A percentile compares a stretch with the other conserved stretches of the same genome.
phyloP scores from a whole-genome alignment of 1,140 invertebrate genomes.

The Apis cerana region DNA sequence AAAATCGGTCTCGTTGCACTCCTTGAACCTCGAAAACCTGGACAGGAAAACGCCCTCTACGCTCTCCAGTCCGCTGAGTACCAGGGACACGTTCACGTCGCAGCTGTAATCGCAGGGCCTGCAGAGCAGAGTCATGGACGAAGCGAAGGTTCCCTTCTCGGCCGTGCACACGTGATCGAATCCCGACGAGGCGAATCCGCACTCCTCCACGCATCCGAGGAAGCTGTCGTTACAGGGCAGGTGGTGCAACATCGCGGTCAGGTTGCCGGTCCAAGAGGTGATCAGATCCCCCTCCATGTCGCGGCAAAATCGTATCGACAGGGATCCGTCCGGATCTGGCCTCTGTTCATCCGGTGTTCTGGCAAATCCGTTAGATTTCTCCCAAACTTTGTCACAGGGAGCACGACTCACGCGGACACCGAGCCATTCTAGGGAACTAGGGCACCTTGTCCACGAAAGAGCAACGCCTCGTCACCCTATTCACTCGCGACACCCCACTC shows the following conservation, averaged over 20 bases:
- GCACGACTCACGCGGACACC: background rate
- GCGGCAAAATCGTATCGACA: background rate
- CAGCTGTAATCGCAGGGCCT: conserved; percentile 68
- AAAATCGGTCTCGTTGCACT: conserved; percentile 63
- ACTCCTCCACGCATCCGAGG: conserved; percentile 51
- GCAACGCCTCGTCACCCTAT: background rate
- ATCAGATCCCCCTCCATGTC: conserved; percentile 53
- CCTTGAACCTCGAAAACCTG: conserved; percentile 59
- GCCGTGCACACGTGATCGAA: conserved; percentile 68
- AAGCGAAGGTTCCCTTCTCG: conserved; percentile 28
- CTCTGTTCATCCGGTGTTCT: background rate
- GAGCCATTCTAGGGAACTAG: background rate
- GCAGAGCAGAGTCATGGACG: conserved; percentile 63
- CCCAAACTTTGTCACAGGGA: background rate
- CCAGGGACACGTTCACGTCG: conserved; percentile 67
- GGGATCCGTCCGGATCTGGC: background rate
- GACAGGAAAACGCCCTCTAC: conserved; percentile 71
- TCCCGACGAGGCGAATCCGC: conserved; percentile 10
- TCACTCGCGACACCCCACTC: background rate
- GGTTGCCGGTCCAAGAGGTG: conserved; percentile 60
- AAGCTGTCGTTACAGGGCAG: conserved; percentile 65
- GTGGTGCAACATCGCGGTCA: conserved; percentile 66
- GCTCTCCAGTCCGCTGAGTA: conserved; percentile 66
- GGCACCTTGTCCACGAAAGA: conserved; percentile 38
- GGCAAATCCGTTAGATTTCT: background rate